Evolutionary conservation across 1,140 invertebrate genomes (phyloP), one percentile per base, ranked within the genome.

Genomic region (Caenorhabditis inopinata): DNA sequence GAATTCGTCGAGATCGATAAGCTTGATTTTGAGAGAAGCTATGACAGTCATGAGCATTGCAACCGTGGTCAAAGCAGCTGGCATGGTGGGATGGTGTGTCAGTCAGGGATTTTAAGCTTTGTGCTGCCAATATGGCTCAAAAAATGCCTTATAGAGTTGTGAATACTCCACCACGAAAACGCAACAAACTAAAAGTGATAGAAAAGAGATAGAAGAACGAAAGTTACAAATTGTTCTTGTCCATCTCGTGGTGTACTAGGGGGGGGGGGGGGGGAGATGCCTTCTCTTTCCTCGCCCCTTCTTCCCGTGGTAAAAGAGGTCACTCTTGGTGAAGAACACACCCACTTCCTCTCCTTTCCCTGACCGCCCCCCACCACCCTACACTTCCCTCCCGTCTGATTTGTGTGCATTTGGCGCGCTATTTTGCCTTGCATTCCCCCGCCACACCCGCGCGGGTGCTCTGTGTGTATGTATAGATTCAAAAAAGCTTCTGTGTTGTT

Each of bases 401-500:
- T 68, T 68, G 58, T 68, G 58, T 68, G 58, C 58, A 68, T 68
- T 32, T 68, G 58, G 58, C 38, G 32, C 58, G 38, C 58, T 68
- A 68, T 68, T 68, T 68, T 42, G 38, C 14, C 14, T 14, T 5
- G 38, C 38, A 7, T 14, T 68, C 32, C 12, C 7, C 18, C 14
- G 21, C 25, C 25, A 16, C 25, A 38, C 58, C 58, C 58, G 58
- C 58, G 58, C 58, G 58, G 58, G 58, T 29, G 25, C 21, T 58
- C 27, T 25, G 23, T 53, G 7, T 68, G 58, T 68, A 25, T 68
- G 58, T 68, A 68, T 68, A 68, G 58, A 68, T 68, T 68, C 32
- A 29, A 68, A 68, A 68, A 68, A 68, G 58, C 58, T 68, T 35
- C 58, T 68, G 58, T 68, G 58, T 68, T 68, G 58, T n/a, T n/a